These are phyloP conservation scores for Halocynthia roretzi DNA, from an alignment of 23 tunicate species.

Conservation along the genomic window DNA sequence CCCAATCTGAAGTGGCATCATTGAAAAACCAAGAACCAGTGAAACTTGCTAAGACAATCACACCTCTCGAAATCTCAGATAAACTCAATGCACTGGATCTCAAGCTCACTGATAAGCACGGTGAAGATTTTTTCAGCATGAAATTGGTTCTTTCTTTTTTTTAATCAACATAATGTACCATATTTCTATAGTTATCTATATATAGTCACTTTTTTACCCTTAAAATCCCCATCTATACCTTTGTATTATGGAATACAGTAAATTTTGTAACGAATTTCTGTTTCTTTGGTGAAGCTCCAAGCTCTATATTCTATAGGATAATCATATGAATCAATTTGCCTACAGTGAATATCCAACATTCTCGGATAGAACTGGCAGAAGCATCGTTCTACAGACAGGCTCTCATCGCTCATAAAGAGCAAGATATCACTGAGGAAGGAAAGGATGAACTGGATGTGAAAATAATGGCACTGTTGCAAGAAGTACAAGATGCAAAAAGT, in stretches of 20 bases:
- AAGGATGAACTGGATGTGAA: conserved; percentile 55
- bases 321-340: background rate
- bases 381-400: conserved; percentile 57
- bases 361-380: conserved; percentile 25
- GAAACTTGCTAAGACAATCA: conserved; percentile 2
- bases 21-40: conserved; percentile 43
- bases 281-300: background rate
- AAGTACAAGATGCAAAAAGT: conserved; percentile 48
- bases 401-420: conserved; percentile 37
- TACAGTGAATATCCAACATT: conserved; percentile 38
- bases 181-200: too few species aligned
- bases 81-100: conserved; percentile 18
- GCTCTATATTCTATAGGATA: background rate
- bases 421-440: conserved; percentile 1
- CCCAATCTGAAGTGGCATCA: conserved; percentile 11
- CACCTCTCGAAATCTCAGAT: conserved; percentile 20
- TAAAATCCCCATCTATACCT: background rate
- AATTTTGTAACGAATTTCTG: background rate
- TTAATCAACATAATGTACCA: too few species aligned
- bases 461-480: conserved; percentile 58
- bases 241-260: background rate
- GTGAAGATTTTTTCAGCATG: background rate
- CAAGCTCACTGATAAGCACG: conserved; percentile 9
- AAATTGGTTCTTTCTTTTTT: too few species aligned
- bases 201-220: too few species aligned